Evolutionary conservation across 1,140 invertebrate genomes (phyloP), one percentile per base, ranked within the genome.

Genomic region (Pomacea maculata): DNA sequence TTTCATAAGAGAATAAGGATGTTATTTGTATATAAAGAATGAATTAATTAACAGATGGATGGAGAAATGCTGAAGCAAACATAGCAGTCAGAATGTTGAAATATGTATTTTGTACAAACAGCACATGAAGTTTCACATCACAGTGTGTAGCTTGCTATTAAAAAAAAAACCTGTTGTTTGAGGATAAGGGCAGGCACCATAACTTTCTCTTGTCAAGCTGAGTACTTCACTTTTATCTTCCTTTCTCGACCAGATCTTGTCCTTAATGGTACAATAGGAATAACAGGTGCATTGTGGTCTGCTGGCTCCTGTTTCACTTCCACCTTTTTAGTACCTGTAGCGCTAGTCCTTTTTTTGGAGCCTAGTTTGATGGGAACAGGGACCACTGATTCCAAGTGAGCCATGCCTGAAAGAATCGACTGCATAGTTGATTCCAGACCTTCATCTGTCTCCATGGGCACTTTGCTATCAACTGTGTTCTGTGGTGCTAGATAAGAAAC

Each of bases 221-320:
- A 75, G n/a, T n/a, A 75, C 25, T 78, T 78, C 25, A 70, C 65
- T 29, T 71, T 71, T 45, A 78, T 57, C 67, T 78, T 78, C 55
- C 77, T 78, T 67, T 78, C 77, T 57, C 77, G 52, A 17, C 77
- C 77, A 54, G 77, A 78, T 34, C 77, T 64, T n/a, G 77, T 78
- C 52, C 67, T 78, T 29, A 78, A 45, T 19, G 77, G 77, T 14
- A 70, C 65, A 71, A 78, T 17, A 54, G 77, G 67, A n/a, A 34
- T 25, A 45, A 34, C 15, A 5, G 54, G 73, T 54, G 21, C 54
- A 21, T 55, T 52, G 54, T 21, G 45, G 17, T 67, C 45, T 10
- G 2, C 10, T n/a, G 25, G 12, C n/a, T 78, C 77, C 54, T 57
- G 57, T 71, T 78, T 78, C 9, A 78, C 52, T 6, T n/a, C 55